Percentiles rank a stretch among this genome's conserved stretches.
phyloP scores from a whole-genome alignment of 37 sponge, comb jelly and placozoan species.

The Oscarella lobularis region DNA sequence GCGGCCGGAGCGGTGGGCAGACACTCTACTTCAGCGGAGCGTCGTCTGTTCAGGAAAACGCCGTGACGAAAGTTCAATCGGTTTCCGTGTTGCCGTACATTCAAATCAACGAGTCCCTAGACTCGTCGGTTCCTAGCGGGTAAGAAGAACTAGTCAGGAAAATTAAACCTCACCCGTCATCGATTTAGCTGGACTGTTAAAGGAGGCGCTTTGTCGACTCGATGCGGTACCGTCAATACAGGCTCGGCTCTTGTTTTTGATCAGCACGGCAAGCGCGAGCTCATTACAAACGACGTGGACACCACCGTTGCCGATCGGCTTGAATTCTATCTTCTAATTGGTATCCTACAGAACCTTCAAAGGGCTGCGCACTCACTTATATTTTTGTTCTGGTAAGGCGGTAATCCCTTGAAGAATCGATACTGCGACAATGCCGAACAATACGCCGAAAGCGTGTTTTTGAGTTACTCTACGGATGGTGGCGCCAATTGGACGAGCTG shows the following conservation, averaged over 20 bases:
- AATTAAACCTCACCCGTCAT: no score
- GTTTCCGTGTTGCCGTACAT: not conserved
- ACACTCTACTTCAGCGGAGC: not conserved
- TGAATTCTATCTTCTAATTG: not conserved
- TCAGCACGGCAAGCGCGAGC: not conserved
- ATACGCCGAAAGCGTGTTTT: not conserved
- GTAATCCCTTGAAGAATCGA: not conserved
- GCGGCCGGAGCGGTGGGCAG: not conserved
- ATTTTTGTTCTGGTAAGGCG: slow-evolving; percentile 2
- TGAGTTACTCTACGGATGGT: not conserved
- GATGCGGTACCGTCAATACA: not conserved
- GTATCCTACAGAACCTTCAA: not conserved
- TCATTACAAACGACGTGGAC: not conserved
- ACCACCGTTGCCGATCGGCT: not conserved
- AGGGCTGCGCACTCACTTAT: no score
- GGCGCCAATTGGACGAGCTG: not conserved
- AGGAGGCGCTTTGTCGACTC: not conserved
- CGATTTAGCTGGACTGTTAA: not conserved
- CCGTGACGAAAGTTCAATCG: not conserved
- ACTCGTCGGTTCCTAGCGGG: not conserved
- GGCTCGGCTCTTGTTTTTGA: not conserved
- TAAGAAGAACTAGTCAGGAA: not conserved
- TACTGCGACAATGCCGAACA: slow-evolving; percentile 1
- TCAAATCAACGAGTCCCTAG: not conserved
- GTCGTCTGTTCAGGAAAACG: not conserved